phyloP scores from a whole-genome alignment of 2,113 vertebrate species.

The Osmerus eperlanus region DNA sequence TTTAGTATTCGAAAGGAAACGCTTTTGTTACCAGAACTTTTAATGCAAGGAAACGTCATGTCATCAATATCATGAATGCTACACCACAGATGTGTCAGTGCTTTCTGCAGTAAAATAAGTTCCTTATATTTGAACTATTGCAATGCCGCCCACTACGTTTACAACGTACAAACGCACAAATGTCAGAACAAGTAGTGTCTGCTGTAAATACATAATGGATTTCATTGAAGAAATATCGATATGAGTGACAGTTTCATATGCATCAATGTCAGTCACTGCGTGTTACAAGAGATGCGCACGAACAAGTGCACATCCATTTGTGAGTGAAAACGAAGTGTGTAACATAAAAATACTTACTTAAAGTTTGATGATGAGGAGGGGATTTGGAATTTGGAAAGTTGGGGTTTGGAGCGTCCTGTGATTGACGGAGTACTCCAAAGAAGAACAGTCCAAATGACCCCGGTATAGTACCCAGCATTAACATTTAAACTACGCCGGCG shows the following conservation, averaged over 20 bases:
- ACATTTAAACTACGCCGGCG: slow-evolving; percentile 66
- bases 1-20: neutral
- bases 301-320: slow-evolving; percentile 36
- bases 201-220: neutral
- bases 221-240: neutral
- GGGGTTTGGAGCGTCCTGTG: slow-evolving; percentile 60
- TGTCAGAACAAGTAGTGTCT: too few species aligned
- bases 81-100: too few species aligned
- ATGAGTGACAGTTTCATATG: neutral
- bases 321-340: neutral
- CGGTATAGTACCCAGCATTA: slow-evolving; percentile 39
- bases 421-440: slow-evolving; percentile 67
- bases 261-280: neutral
- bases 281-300: neutral
- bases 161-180: too few species aligned
- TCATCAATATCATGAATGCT: too few species aligned
- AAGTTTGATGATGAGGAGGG: slow-evolving; percentile 24
- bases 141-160: too few species aligned
- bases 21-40: too few species aligned
- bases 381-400: slow-evolving; percentile 50
- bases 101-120: too few species aligned
- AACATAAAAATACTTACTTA: slow-evolving; percentile 44
- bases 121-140: too few species aligned
- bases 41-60: too few species aligned
- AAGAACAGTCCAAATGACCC: slow-evolving; percentile 73